These are phyloP conservation scores for Parapristionchus giblindavisi DNA, from an alignment of 2,888 invertebrate species.

Conservation along the genomic window DNA sequence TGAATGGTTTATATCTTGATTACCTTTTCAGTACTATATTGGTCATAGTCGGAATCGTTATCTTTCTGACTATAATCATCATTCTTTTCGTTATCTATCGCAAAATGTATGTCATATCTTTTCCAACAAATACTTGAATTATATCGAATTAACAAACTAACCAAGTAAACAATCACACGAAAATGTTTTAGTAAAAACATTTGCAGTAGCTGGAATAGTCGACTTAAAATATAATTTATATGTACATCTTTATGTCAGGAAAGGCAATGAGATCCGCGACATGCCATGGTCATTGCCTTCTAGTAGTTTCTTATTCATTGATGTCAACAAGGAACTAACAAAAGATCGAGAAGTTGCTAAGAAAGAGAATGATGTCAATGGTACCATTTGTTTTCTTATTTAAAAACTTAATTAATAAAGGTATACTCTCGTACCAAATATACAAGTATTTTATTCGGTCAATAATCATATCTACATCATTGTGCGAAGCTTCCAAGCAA, in stretches of 20 bases:
- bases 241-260: conserved; percentile 5
- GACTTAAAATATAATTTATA: too few species aligned
- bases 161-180: too few species aligned
- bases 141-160: background rate
- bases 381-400: too few species aligned
- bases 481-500: too few species aligned
- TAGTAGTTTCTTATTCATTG: background rate
- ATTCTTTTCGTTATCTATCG: conserved; percentile 23
- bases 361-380: background rate
- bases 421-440: too few species aligned
- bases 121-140: background rate
- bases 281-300: conserved; percentile 27
- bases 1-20: too few species aligned
- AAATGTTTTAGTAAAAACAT: too few species aligned
- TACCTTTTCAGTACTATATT: conserved; percentile 9
- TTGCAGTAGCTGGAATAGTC: too few species aligned
- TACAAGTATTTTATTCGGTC: too few species aligned
- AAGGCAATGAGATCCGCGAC: conserved; percentile 33
- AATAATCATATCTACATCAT: too few species aligned
- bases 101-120: conserved; percentile 5
- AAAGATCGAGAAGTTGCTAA: background rate
- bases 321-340: background rate
- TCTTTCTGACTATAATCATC: background rate
- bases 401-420: too few species aligned
- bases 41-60: conserved; percentile 27